A percentile compares a stretch with the other conserved stretches of the same genome.
phyloP scores from a whole-genome alignment of 1,140 invertebrate genomes.

The Frieseomelitta varia region DNA sequence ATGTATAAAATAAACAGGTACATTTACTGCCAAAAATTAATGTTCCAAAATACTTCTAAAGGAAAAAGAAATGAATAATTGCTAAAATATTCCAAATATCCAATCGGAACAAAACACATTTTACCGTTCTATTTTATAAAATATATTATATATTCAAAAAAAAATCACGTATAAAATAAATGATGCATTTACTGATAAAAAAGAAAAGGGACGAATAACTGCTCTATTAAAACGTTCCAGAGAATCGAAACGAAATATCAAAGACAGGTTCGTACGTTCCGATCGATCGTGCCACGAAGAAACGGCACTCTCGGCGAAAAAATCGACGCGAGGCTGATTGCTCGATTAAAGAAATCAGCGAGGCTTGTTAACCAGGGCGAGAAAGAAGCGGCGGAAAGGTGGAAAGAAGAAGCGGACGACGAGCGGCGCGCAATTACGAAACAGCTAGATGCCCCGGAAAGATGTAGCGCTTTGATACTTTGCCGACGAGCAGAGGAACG shows the following conservation, averaged over 20 bases:
- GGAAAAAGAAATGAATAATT: too few species aligned
- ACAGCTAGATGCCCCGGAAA: slow-evolving; percentile 51
- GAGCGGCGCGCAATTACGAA: slow-evolving; percentile 30
- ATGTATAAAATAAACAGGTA: too few species aligned
- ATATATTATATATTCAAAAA: too few species aligned
- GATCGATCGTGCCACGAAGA: background rate
- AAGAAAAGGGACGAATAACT: background rate
- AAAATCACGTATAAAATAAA: too few species aligned
- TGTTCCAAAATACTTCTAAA: too few species aligned
- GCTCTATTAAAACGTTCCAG: background rate
- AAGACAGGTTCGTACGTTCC: background rate
- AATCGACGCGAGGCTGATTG: background rate
- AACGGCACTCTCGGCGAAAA: background rate
- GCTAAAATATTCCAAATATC: too few species aligned
- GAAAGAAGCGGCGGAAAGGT: background rate
- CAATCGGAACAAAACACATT: too few species aligned
- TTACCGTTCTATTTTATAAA: too few species aligned
- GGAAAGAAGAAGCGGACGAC: background rate
- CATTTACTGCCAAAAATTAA: too few species aligned
- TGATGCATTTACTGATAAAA: too few species aligned
- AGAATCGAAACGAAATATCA: background rate
- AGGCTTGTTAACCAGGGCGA: slow-evolving; percentile 7
- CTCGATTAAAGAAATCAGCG: slow-evolving; percentile 15
- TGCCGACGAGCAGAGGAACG: slow-evolving; percentile 16
- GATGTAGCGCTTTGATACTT: slow-evolving; percentile 43